Conservation (phyloP, 2,888 invertebrate genomes). For the Proisotoma minuta region DNA sequence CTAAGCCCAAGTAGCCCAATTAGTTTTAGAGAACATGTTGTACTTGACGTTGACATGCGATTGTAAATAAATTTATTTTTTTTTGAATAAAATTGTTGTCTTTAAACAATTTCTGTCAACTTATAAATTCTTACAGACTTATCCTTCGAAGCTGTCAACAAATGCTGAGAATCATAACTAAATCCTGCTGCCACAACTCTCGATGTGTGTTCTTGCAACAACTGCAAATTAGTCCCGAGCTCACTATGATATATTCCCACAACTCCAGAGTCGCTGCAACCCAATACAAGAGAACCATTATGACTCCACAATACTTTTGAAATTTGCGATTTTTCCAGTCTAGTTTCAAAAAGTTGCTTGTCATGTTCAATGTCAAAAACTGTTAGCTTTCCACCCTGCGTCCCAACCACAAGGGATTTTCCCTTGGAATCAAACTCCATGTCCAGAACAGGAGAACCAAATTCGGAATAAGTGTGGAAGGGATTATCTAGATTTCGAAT, state of each 20-base stretch:
- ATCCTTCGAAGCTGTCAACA: constrained; percentile 77
- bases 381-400: constrained; percentile 69
- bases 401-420: constrained; percentile 66
- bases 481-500: constrained; percentile 53
- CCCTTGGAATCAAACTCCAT: constrained; percentile 72
- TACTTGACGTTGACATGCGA: too few species aligned
- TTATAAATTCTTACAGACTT: constrained; percentile 57
- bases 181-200: constrained; percentile 79
- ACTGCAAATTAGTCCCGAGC: constrained; percentile 60
- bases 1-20: too few species aligned
- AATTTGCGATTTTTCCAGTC: constrained; percentile 28
- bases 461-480: constrained; percentile 11
- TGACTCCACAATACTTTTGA: constrained; percentile 72
- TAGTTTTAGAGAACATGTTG: too few species aligned
- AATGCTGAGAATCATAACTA: constrained; percentile 70
- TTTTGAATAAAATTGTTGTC: background rate
- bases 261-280: constrained; percentile 71
- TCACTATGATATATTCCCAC: constrained; percentile 71
- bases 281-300: constrained; percentile 66
- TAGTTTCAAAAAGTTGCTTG: constrained; percentile 12
- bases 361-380: constrained; percentile 59
- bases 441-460: constrained; percentile 57
- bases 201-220: constrained; percentile 68
- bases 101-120: background rate
- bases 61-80: too few species aligned